Base-by-base conservation (phyloP, 1,140 invertebrate species). In the Coelopa frigida region DNA sequence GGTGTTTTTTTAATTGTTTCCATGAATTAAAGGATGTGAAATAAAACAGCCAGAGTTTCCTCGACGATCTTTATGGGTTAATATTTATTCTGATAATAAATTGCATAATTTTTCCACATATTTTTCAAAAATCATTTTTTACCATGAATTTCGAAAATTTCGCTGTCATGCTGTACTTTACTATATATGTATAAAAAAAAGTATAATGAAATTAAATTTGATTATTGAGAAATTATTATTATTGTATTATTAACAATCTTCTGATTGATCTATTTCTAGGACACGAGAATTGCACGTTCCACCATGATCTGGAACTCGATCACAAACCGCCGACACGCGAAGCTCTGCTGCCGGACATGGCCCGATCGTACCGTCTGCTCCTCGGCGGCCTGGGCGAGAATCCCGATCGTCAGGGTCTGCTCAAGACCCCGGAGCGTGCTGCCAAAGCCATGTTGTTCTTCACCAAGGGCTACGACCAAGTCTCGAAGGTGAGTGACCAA, bases 391-490 rank as follows among this genome's bases (percentile, higher is more conserved):
- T 99, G 10, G 95, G 95, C 15, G 97, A 99, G 72, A 89, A 99
- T 73, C 85, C 91, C 1, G 81, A 87, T 32, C 76, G 97, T 22
- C 88, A 92, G 48, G 97, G 97, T 5, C 76, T 99, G 1, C 70
- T 95, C 27, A 98, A 97, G 74, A 99, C 97, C 0, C 97, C 97
- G 0, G 91, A 96, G 68, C 73, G 97, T 31, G 97, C 97, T 0
- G 96, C 97, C 33, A 98, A 99, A 72, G 94, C 94, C 1, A 93
- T 99, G 87, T 78, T 99, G 18, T 99, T 93, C 77, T 99, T 99
- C 72, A 99, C 97, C n/a, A 98, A 99, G 74, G 97, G 97, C 37
- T 99, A 99, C 74, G 94, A 98, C 62, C 91, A 98, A 91, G 85
- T 56, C 78, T 99, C 26, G 85, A 92, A 80, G 93, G 92, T 94